Conservation (phyloP, 2,888 invertebrate genomes). For the Melieria omissa region DNA sequence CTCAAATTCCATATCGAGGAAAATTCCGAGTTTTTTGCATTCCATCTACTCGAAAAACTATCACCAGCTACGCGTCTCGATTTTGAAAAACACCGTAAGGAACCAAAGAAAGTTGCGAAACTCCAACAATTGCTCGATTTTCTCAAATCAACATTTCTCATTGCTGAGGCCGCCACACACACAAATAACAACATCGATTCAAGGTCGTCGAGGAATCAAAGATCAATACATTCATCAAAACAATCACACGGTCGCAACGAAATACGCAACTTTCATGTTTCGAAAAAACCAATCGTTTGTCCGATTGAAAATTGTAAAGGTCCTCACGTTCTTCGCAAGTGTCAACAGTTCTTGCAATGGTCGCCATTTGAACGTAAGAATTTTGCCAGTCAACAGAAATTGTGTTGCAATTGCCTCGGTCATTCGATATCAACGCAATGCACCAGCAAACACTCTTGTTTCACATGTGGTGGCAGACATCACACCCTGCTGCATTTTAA, state of each 20-base stretch:
- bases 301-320: constrained; percentile 21
- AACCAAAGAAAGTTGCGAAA: constrained; percentile 18
- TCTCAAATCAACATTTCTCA: constrained; percentile 30
- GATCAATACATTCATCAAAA: not conserved
- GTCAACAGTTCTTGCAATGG: constrained; percentile 33
- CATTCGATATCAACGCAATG: constrained; percentile 24
- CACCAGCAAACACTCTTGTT: constrained; percentile 20
- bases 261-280: constrained; percentile 28
- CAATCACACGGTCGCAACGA: constrained; percentile 5
- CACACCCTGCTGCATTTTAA: constrained; percentile 25
- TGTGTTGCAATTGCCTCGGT: constrained; percentile 20
- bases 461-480: constrained; percentile 15
- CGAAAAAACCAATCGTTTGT: constrained; percentile 31
- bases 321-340: constrained; percentile 23
- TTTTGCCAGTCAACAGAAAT: constrained; percentile 10
- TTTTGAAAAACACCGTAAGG: constrained; percentile 29
- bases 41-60: constrained; percentile 9
- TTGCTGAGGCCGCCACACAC: constrained; percentile 23
- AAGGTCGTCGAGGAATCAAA: constrained; percentile 3
- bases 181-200: not conserved
- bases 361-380: constrained; percentile 25
- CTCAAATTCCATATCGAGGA: no score
- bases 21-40: no score
- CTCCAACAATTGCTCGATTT: constrained; percentile 22
- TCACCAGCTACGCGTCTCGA: constrained; percentile 6